A percentile compares a stretch with the other conserved stretches of the same genome.
phyloP scores from a whole-genome alignment of 2,888 invertebrate species.

The Chalcosyrphus nemorum region DNA sequence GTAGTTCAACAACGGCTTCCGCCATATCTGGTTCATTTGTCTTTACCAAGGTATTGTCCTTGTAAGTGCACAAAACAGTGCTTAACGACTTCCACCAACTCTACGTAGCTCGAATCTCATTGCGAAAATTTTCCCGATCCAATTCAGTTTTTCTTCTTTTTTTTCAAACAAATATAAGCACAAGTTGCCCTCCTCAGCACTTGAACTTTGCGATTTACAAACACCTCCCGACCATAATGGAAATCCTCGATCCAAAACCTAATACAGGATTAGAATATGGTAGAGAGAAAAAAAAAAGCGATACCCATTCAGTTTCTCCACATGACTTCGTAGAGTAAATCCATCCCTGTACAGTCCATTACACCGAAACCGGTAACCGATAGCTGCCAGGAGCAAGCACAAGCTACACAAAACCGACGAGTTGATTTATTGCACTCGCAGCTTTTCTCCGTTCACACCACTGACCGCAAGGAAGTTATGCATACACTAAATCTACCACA shows the following conservation, averaged over 20 bases:
- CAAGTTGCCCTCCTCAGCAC: neutral
- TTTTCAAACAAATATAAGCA: neutral
- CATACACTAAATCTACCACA: slow-evolving; percentile 47
- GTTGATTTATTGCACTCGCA: slow-evolving; percentile 59
- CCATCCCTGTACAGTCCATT: slow-evolving; percentile 63
- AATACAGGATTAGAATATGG: slow-evolving; percentile 26
- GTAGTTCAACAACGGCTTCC: too few relatives aligned
- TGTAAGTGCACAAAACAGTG: too few relatives aligned
- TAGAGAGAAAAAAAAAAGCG: slow-evolving; percentile 21
- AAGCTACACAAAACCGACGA: slow-evolving; percentile 10
- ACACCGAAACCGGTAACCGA: slow-evolving; percentile 61
- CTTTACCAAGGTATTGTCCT: too few relatives aligned
- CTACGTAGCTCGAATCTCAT: too few relatives aligned
- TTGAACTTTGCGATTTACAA: neutral
- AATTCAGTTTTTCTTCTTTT: too few relatives aligned
- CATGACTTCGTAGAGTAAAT: slow-evolving; percentile 50
- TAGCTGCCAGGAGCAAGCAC: slow-evolving; percentile 64
- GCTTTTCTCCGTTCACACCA: slow-evolving; percentile 45
- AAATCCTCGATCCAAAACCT: slow-evolving; percentile 31
- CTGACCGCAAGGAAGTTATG: slow-evolving; percentile 64
- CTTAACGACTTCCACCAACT: too few relatives aligned
- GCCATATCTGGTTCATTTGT: too few relatives aligned
- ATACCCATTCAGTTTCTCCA: slow-evolving; percentile 38
- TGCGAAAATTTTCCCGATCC: too few relatives aligned
- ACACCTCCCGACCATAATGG: slow-evolving; percentile 5